phyloP scores from a whole-genome alignment of 2,113 vertebrate genomes.

The Cathartes aura region DNA sequence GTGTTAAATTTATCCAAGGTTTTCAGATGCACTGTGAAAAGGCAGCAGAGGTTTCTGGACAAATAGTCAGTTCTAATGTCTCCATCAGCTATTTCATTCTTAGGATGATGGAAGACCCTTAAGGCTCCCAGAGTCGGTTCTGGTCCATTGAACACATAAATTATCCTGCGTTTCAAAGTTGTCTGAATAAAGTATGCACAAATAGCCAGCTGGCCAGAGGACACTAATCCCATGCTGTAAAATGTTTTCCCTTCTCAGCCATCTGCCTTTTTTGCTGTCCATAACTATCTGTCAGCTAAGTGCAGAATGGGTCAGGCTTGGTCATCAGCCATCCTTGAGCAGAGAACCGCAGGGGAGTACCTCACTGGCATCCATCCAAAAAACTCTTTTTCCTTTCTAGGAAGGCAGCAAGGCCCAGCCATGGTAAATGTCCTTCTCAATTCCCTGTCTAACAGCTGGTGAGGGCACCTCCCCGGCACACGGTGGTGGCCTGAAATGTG shows the following conservation, averaged over 20 bases:
- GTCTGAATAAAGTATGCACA: background rate
- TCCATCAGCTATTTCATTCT: background rate
- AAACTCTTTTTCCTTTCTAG: background rate
- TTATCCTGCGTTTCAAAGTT: background rate
- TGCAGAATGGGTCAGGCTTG: background rate
- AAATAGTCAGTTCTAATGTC: background rate
- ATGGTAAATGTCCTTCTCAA: background rate
- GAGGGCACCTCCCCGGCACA: background rate
- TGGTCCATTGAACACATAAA: background rate
- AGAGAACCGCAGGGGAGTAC: background rate
- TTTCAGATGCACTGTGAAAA: background rate
- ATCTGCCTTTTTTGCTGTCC: slow-evolving; percentile 26
- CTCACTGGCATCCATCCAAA: background rate
- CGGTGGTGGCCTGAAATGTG: background rate
- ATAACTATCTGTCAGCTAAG: background rate
- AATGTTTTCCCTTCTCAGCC: slow-evolving; percentile 4
- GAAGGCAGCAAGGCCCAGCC: background rate
- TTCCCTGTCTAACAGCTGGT: background rate
- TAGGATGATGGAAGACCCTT: background rate
- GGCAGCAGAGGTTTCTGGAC: background rate
- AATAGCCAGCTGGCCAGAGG: slow-evolving; percentile 2
- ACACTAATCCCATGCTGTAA: background rate
- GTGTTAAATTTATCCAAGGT: background rate
- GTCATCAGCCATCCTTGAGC: background rate
- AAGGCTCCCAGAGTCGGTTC: background rate